Evolutionary conservation across 2,113 vertebrate species (phyloP).

Genomic region (Sapayoa aenigma): DNA sequence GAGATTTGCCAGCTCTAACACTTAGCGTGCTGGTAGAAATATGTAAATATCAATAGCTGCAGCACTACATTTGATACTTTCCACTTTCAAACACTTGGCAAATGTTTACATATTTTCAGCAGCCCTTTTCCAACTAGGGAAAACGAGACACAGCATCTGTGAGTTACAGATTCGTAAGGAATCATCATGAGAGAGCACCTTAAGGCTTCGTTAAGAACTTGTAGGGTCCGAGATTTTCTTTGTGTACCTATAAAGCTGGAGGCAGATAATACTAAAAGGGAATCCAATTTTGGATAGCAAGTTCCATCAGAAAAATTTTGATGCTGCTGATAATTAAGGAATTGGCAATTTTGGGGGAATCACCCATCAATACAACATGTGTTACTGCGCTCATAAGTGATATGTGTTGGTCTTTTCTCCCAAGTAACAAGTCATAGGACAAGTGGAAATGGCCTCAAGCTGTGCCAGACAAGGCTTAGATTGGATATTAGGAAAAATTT

Average conservation of each 20-base stretch:
- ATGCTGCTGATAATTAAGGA: neutral
- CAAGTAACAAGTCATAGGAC: neutral
- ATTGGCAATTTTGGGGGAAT: neutral
- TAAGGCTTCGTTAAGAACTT: neutral
- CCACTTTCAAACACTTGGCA: constrained; percentile 16
- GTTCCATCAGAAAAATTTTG: neutral
- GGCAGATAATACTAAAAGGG: neutral
- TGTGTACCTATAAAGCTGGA: neutral
- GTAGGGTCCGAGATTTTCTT: neutral
- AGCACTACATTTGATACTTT: neutral
- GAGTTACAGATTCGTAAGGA: neutral
- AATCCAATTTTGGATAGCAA: neutral
- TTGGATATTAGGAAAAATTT: neutral
- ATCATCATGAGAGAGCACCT: neutral
- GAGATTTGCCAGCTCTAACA: neutral
- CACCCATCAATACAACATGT: neutral
- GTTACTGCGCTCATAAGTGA: neutral
- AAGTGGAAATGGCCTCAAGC: neutral
- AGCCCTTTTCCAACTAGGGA: neutral
- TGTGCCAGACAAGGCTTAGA: neutral
- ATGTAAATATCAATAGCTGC: constrained; percentile 5
- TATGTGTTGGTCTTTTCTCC: neutral
- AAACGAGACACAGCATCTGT: neutral
- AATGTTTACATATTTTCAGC: neutral
- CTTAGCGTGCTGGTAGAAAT: neutral